Evolutionary conservation across 2,888 invertebrate genomes (phyloP).

Genomic region (Ophion costatus): DNA sequence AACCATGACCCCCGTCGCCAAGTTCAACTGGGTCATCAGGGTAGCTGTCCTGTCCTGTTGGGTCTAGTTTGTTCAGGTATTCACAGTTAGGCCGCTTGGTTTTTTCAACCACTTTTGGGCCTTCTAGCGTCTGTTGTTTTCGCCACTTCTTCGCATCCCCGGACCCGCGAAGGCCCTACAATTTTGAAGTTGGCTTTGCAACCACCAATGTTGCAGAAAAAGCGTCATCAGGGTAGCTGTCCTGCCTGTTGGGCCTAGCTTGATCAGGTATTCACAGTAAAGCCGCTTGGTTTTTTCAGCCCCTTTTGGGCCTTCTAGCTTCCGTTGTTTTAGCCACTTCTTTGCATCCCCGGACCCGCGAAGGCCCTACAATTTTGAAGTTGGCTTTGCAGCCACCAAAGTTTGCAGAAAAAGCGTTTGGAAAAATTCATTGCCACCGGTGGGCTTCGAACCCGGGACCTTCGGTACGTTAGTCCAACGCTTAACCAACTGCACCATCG

Average conservation of each 20-base stretch:
- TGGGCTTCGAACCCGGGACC: neutral
- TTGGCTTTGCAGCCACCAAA: neutral
- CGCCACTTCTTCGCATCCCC: neutral
- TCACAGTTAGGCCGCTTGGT: too few species aligned
- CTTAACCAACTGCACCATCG: neutral
- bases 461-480: neutral
- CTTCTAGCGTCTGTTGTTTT: neutral
- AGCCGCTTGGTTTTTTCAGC: too few species aligned
- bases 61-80: too few species aligned
- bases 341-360: neutral
- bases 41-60: too few species aligned
- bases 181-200: neutral
- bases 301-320: neutral
- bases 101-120: too few species aligned
- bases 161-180: neutral
- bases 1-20: too few species aligned
- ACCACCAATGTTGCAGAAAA: neutral
- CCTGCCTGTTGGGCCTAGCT: too few species aligned
- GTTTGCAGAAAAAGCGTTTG: neutral
- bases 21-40: too few species aligned
- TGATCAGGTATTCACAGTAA: too few species aligned
- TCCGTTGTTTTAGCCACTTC: neutral
- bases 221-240: neutral
- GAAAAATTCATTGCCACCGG: neutral
- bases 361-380: neutral